Evolutionary conservation across 2,113 vertebrate species (phyloP).

Genomic region (Prinia subflava): DNA sequence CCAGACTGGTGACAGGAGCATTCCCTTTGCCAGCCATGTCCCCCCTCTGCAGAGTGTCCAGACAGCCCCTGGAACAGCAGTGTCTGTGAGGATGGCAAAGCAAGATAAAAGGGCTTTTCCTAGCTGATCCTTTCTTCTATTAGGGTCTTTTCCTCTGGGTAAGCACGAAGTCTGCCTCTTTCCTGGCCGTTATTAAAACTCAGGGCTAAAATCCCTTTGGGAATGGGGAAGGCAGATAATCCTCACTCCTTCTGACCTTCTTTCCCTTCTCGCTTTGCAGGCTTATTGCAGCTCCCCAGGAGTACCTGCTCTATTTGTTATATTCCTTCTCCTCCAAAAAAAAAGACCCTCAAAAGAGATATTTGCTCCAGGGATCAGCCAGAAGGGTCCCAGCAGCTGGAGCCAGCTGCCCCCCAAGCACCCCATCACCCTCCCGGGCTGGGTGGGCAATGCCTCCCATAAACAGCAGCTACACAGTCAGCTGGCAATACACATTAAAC

Average conservation of each 20-base stretch:
- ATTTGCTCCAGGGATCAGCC: background rate
- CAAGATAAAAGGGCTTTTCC: background rate
- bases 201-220: conserved; percentile 30
- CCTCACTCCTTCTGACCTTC: conserved; percentile 20
- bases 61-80: background rate
- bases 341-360: background rate
- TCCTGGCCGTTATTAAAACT: conserved; percentile 47
- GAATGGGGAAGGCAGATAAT: conserved; percentile 33
- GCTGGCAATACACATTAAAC: background rate
- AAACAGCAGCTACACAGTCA: background rate
- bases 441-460: background rate
- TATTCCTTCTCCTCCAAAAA: background rate
- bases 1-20: rapidly evolving
- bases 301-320: background rate
- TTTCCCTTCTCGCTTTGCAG: background rate
- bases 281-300: background rate
- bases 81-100: background rate
- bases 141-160: conserved; percentile 26
- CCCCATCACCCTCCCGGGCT: rapidly evolving
- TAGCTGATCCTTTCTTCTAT: background rate
- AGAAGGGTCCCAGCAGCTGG: background rate
- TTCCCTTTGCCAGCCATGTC: background rate
- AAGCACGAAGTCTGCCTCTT: background rate
- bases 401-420: background rate
- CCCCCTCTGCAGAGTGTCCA: background rate